Evolutionary conservation across 2,888 invertebrate species (phyloP), one percentile per base, ranked within the genome.

Genomic region (Cetonia aurata): DNA sequence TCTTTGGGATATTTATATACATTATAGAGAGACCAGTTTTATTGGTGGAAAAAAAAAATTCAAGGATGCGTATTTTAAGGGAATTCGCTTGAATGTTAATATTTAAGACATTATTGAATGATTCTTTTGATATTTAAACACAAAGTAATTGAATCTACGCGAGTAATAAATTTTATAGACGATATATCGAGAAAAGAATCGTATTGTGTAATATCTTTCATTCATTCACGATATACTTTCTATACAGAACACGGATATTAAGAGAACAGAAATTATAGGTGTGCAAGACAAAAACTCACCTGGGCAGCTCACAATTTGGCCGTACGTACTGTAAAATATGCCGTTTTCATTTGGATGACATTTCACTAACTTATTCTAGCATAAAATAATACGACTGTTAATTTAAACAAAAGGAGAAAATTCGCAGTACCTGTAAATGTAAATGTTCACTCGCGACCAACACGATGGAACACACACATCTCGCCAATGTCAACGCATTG

Each of bases 401-500:
- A 15, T 12, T 31, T 19, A 60, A 60, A 60, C 46, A 46, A 60
- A 48, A 50, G 60, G 60, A 46, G 19, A 60, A 46, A 25, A 25
- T 25, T 25, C 25, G 25, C 25, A 25, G 15, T 15, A 60, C 60
- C 60, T 46, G 46, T 46, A 48, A 60, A 46, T 60, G 17, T 44
- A 46, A 60, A 46, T 60, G 48, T 48, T 17, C 60, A 31, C 31
- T 31, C 15, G 15, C 46, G 60, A 46, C 60, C 60, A 60, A 46
- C 60, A 31, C 60, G 46, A 41, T 48, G 19, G 9, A 9, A 50
- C n/a, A 60, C 31, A 48, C 42, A 60, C 46, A 60, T 60, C 31
- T 60, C 25, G 25, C 60, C 60, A 60, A 60, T 60, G 60, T 60
- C 60, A 60, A 60, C 31, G 60, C 15, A 60, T 60, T 48, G 25